These are phyloP conservation scores for Macaca nemestrina DNA, from an alignment of 2,113 vertebrate species.

Conservation along the genomic window DNA sequence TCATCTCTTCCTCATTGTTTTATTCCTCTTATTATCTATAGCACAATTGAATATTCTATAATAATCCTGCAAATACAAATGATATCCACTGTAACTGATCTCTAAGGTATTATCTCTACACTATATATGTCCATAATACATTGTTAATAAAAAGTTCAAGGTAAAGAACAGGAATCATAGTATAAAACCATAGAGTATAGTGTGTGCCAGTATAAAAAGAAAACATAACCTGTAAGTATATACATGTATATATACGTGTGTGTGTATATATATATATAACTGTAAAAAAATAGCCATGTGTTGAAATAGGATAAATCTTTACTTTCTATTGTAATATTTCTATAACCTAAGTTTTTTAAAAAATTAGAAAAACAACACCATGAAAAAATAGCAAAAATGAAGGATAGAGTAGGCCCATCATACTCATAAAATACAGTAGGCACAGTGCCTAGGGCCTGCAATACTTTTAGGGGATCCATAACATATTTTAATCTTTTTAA, in stretches of 20 bases:
- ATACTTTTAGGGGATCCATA: not conserved
- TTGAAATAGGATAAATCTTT: not conserved
- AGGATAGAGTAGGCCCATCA: not conserved
- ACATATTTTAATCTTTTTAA: not conserved
- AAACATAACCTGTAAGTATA: not conserved
- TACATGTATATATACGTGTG: not conserved
- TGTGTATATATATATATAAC: rapidly evolving
- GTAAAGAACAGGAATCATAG: not conserved
- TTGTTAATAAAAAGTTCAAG: not conserved
- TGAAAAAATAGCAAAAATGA: not conserved
- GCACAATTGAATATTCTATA: not conserved
- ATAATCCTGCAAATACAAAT: not conserved
- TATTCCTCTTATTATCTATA: not conserved
- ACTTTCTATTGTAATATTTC: not conserved
- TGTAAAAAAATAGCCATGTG: not conserved
- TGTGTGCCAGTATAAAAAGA: not conserved
- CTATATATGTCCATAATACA: not conserved
- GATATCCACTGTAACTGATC: not conserved
- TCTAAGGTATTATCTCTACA: not conserved
- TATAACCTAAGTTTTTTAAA: not conserved
- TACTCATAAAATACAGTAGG: not conserved
- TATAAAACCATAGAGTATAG: not conserved
- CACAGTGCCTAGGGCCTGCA: not conserved
- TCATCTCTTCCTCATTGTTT: not conserved
- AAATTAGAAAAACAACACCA: not conserved